phyloP scores from a whole-genome alignment of 2,113 vertebrate species.

The Podocnemis expansa region DNA sequence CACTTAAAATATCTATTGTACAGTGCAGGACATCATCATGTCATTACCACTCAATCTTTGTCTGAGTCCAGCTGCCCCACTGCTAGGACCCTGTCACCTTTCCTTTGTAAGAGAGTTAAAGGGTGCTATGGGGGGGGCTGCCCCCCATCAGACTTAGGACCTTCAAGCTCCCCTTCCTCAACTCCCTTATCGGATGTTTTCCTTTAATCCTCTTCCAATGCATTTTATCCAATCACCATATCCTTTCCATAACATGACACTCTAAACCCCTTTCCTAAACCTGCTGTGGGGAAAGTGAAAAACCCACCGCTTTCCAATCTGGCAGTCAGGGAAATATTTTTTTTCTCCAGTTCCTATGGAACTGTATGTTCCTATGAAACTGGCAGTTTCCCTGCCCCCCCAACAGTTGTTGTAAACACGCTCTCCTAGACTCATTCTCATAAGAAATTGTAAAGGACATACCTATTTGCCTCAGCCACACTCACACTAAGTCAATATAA shows the following conservation, averaged over 20 bases:
- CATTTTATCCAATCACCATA: neutral
- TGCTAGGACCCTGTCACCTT: too few relatives aligned
- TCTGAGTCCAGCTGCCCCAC: too few relatives aligned
- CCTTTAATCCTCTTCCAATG: neutral
- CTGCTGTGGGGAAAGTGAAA: neutral
- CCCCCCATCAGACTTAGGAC: neutral
- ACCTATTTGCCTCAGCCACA: neutral
- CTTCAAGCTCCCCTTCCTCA: neutral
- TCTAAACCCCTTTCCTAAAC: neutral
- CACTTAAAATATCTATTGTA: neutral
- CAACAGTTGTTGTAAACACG: neutral
- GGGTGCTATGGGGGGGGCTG: too few relatives aligned
- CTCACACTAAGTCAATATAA: neutral
- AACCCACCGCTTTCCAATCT: neutral
- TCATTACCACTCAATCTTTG: too few relatives aligned
- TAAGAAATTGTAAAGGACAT: neutral
- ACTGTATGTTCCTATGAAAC: too few relatives aligned
- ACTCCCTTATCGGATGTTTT: neutral
- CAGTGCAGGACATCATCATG: neutral
- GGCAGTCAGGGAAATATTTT: neutral
- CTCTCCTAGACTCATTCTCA: neutral
- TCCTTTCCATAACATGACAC: neutral
- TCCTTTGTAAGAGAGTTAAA: too few relatives aligned
- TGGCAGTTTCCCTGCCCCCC: too few relatives aligned
- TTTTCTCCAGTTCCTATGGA: neutral